Percentiles rank a stretch among this genome's conserved stretches.
Evolutionary conservation across 2,113 vertebrate species (phyloP).

Genomic region (Dicrurus megarhynchus): DNA sequence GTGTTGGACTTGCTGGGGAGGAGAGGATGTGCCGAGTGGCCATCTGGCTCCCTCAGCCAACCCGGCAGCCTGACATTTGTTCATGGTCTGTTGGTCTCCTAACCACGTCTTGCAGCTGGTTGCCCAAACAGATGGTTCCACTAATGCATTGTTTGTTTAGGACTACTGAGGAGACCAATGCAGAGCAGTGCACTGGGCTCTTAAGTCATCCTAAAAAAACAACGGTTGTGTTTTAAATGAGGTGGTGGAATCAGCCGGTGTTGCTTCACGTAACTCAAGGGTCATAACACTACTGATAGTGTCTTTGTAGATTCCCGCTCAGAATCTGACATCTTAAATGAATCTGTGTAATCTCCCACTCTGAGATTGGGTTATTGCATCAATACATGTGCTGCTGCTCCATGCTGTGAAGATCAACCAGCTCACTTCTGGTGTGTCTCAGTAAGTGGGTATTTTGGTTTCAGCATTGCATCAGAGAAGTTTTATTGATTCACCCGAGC

Average conservation of each 20-base stretch:
- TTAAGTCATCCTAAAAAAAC: not conserved
- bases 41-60: not conserved
- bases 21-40: not conserved
- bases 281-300: not conserved
- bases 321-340: not conserved
- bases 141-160: not conserved
- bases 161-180: not conserved
- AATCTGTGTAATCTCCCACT: not conserved
- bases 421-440: not conserved
- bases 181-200: not conserved
- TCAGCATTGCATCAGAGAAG: not conserved
- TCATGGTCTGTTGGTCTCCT: not conserved
- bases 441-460: not conserved
- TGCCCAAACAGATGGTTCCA: not conserved
- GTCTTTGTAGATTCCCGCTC: not conserved
- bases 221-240: not conserved
- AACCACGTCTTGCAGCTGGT: conserved; percentile 24
- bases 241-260: not conserved
- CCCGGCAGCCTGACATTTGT: fast-evolving
- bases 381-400: not conserved
- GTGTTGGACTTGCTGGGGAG: not conserved
- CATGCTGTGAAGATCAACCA: not conserved
- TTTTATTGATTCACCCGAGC: not conserved
- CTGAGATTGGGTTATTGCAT: not conserved
- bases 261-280: not conserved